These are phyloP conservation scores for Ceriagrion tenellum DNA, from an alignment of 2,888 invertebrate species.

Conservation along the genomic window DNA sequence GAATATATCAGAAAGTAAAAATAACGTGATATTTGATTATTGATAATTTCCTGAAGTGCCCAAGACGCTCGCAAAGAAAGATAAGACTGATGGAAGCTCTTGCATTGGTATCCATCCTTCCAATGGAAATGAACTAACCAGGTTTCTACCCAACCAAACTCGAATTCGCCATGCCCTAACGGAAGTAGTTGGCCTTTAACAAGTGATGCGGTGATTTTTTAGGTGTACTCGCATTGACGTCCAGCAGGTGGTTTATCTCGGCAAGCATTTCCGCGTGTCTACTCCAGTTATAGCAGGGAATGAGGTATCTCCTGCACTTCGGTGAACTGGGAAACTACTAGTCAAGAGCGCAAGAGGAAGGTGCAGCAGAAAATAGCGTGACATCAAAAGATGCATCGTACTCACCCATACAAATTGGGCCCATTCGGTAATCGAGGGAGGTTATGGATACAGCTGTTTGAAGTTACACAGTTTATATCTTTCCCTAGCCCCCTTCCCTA, in stretches of 20 bases:
- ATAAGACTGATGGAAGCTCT: neutral
- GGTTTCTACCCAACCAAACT: neutral
- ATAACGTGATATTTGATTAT: too few relatives aligned
- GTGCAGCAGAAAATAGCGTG: too few relatives aligned
- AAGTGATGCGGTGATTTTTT: neutral
- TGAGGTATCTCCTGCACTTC: neutral
- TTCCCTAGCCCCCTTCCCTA: too few relatives aligned
- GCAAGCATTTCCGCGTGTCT: neutral
- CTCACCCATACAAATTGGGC: too few relatives aligned
- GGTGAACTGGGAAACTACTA: neutral
- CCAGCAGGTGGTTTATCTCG: conserved; percentile 3
- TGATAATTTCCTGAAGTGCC: neutral
- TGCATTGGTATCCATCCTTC: neutral
- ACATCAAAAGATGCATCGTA: too few relatives aligned
- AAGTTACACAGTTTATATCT: too few relatives aligned
- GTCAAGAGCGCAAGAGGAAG: neutral
- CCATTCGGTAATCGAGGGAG: too few relatives aligned
- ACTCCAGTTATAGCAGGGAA: neutral
- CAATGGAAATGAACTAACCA: neutral
- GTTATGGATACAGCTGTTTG: too few relatives aligned
- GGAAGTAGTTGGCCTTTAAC: neutral
- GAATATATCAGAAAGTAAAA: too few relatives aligned
- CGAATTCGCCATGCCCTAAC: neutral
- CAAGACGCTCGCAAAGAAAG: neutral
- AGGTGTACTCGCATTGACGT: neutral